A percentile compares a stretch with the other conserved stretches of the same genome.
These are phyloP conservation scores for Anarhynchus alexandrinus DNA, from an alignment of 2,113 vertebrate species.

Conservation along the genomic window DNA sequence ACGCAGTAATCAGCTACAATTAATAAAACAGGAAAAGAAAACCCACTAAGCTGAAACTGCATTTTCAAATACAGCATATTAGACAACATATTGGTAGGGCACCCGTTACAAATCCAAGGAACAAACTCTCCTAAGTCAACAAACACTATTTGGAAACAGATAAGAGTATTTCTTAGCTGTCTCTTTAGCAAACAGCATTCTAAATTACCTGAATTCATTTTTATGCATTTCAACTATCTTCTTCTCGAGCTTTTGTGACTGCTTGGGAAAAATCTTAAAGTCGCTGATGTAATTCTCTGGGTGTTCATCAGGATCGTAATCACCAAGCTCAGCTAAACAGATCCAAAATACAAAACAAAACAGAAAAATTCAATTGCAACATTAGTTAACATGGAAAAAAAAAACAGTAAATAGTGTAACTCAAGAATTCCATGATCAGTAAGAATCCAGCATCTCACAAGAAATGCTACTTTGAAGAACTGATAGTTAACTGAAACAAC, in stretches of 20 bases:
- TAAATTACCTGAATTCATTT: slow-evolving; percentile 89
- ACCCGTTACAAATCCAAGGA: background rate
- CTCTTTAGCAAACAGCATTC: background rate
- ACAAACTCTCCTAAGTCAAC: background rate
- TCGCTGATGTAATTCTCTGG: slow-evolving; percentile 92
- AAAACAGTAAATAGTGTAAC: background rate
- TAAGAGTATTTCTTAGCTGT: background rate
- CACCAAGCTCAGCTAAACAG: slow-evolving; percentile 89
- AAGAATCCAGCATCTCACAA: background rate
- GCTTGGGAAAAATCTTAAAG: slow-evolving; percentile 96
- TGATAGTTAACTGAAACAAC: background rate
- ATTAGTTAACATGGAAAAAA: background rate
- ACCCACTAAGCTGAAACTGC: background rate
- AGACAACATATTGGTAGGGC: background rate
- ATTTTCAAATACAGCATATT: background rate
- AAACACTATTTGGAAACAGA: background rate
- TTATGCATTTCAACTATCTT: slow-evolving; percentile 96
- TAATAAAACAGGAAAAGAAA: background rate
- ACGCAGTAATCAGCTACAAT: background rate
- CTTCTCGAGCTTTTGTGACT: slow-evolving; percentile 92
- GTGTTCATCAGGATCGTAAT: slow-evolving; percentile 93
- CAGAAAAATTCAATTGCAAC: background rate
- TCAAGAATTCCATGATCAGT: background rate
- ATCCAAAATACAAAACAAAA: slow-evolving; percentile 20
- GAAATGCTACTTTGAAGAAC: background rate